Percentiles rank a stretch among this genome's conserved stretches.
These are phyloP conservation scores for Lepidochrysops patricia DNA, from an alignment of 2,888 invertebrate genomes.

Conservation along the genomic window DNA sequence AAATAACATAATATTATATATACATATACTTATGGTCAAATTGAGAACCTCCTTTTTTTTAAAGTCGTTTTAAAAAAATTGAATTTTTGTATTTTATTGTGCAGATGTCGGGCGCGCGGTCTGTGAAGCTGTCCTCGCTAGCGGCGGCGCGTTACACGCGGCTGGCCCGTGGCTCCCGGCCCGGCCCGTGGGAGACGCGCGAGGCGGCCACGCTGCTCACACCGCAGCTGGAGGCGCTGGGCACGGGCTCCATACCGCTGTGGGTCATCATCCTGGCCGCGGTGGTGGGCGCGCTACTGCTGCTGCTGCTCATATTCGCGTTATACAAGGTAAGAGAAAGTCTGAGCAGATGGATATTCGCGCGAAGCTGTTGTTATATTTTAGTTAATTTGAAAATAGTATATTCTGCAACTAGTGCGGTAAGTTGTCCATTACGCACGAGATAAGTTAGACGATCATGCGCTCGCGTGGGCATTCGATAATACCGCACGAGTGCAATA, in stretches of 20 bases:
- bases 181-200: slow-evolving; percentile 74
- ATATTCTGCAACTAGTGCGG: too few relatives aligned
- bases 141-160: slow-evolving; percentile 81
- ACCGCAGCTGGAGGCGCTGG: slow-evolving; percentile 77
- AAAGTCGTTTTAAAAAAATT: too few relatives aligned
- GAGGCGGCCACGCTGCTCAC: slow-evolving; percentile 84
- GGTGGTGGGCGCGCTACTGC: slow-evolving; percentile 84
- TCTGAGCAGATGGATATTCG: not conserved
- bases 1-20: not conserved
- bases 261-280: slow-evolving; percentile 92
- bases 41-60: too few relatives aligned
- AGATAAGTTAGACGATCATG: too few relatives aligned
- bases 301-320: slow-evolving; percentile 83
- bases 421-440: too few relatives aligned
- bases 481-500: too few relatives aligned
- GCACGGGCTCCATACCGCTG: slow-evolving; percentile 83
- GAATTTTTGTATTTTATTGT: too few relatives aligned
- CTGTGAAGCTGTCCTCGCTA: slow-evolving; percentile 83
- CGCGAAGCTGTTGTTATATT: too few relatives aligned
- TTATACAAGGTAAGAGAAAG: slow-evolving; percentile 82
- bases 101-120: slow-evolving; percentile 53
- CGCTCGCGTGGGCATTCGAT: too few relatives aligned
- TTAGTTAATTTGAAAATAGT: too few relatives aligned
- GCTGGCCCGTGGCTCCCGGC: slow-evolving; percentile 79
- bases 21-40: too few relatives aligned